Evolutionary conservation across 1,140 invertebrate species (phyloP), one percentile per base, ranked within the genome.

Genomic region (Trachelipus rathkii): DNA sequence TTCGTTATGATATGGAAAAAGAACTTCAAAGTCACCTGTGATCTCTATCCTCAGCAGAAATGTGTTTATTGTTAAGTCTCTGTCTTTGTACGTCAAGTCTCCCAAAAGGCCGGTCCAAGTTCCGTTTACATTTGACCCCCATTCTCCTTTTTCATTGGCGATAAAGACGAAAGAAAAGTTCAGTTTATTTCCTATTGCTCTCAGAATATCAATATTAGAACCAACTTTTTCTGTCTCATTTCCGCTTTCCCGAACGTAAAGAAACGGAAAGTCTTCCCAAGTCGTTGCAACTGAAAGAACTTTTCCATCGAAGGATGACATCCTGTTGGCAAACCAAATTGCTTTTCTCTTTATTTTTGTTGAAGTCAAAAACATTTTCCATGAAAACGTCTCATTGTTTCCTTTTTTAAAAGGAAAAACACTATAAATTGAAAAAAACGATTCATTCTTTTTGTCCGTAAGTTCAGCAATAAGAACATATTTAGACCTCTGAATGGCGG

Each of bases 81-180:
- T 73, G 1, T 71, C 74, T 13, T 79, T 79, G 46, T 79, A 77
- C 21, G 44, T 43, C 5, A 79, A 71, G 53, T 79, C 78, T 13
- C 72, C 78, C 13, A 79, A 44, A 67, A 79, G 53, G 15, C 78
- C 78, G 24, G 71, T 79, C 78, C 78, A 79, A 13, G 60, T 43
- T 10, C 78, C 78, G 53, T 79, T 72, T 46, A 76, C 78, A 13
- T 71, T 19, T 0, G 78, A 68, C 33, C 78, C 78, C 78, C 78
- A 79, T 9, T 79, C 74, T 9, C 67, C 33, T 72, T 79, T 72
- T n/a, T 70, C 53, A 69, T n/a, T 15, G 23, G 46, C 74, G 72
- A 11, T 69, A 70, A 0, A 21, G 44, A 68, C 53, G 77, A 15
- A 66, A 68, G 66, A 79, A 79, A 73, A 77, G 76, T 19, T n/a